These are phyloP conservation scores for Rynchops niger DNA, from an alignment of 2,113 vertebrate genomes.

Conservation along the genomic window DNA sequence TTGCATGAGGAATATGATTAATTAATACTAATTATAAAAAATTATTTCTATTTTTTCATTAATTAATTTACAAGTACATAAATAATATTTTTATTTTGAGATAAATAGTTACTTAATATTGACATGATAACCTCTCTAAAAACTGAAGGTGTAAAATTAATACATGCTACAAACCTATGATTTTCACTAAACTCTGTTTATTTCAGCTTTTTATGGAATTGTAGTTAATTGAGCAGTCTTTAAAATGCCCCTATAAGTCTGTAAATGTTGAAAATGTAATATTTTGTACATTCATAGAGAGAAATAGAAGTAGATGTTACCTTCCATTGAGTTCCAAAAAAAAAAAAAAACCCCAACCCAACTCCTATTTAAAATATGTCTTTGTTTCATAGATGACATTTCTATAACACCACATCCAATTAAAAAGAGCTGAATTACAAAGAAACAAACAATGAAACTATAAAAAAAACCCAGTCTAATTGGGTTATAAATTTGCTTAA, in stretches of 20 bases:
- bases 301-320: neutral
- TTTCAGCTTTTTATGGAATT: neutral
- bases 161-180: neutral
- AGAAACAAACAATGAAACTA: neutral
- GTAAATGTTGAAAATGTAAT: neutral
- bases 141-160: neutral
- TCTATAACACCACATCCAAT: neutral
- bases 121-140: neutral
- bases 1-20: neutral
- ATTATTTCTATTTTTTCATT: neutral
- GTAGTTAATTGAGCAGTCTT: neutral
- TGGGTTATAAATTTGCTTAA: conserved; percentile 13
- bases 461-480: neutral
- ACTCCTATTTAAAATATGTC: neutral
- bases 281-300: neutral
- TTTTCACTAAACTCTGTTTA: neutral
- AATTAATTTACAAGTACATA: neutral
- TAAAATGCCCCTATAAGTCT: neutral
- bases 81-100: neutral
- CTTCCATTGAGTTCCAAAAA: neutral
- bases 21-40: conserved; percentile 1
- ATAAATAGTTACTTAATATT: neutral
- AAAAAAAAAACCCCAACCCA: neutral
- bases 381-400: neutral
- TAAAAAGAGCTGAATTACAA: conserved; percentile 12